A percentile compares a stretch with the other conserved stretches of the same genome.
Conservation (phyloP, 2,797 vertebrate species). For the Bryconaethiops microstoma region DNA sequence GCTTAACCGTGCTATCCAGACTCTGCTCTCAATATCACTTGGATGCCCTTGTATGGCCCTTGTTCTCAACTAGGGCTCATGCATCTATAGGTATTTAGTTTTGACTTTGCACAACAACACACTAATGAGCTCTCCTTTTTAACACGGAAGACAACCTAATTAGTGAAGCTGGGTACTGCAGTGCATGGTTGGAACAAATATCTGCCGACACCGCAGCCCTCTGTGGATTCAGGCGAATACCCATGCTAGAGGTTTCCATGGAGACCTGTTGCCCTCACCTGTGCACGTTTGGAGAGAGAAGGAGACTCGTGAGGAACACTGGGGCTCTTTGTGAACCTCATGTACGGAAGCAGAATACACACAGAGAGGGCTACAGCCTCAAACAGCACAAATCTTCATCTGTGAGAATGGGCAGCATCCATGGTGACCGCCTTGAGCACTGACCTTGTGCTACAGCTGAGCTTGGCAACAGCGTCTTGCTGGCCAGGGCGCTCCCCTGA, state of each 20-base stretch:
- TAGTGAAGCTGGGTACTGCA: not conserved
- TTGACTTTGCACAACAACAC: not conserved
- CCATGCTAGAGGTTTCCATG: conserved; percentile 34
- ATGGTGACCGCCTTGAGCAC: conserved; percentile 35
- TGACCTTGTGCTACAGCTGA: conserved; percentile 16
- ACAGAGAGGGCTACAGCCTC: not conserved
- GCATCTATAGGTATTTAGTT: not conserved
- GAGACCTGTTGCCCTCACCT: conserved; percentile 35
- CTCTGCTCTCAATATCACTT: not conserved
- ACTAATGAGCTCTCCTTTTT: conserved; percentile 11
- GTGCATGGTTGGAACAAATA: not conserved
- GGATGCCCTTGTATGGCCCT: not conserved
- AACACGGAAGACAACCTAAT: not conserved
- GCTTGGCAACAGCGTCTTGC: conserved; percentile 26
- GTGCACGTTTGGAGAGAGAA: not conserved
- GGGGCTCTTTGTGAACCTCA: not conserved
- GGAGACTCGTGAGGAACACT: not conserved
- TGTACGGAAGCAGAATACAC: not conserved
- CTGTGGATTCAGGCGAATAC: not conserved
- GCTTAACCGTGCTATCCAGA: not conserved
- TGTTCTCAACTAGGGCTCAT: not conserved
- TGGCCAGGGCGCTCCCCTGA: conserved; percentile 1
- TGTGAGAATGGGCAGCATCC: conserved; percentile 23
- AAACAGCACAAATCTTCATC: not conserved
- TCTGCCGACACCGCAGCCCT: not conserved